A percentile compares a stretch with the other conserved stretches of the same genome.
These are phyloP conservation scores for Mystacornis crossleyi DNA, from an alignment of 2,113 vertebrate genomes.

Conservation along the genomic window DNA sequence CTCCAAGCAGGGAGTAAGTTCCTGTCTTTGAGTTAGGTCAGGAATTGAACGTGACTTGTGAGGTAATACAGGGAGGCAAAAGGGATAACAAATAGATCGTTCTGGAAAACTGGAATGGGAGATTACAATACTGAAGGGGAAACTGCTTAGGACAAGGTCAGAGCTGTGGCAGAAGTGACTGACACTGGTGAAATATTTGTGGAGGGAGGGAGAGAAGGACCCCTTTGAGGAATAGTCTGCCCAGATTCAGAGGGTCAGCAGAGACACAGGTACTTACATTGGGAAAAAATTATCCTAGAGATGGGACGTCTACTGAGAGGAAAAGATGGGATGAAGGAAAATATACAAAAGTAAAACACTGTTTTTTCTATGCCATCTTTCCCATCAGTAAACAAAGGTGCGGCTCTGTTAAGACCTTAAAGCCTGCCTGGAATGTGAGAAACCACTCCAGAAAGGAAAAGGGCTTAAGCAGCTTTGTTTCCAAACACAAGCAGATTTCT, in stretches of 20 bases:
- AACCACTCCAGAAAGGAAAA: not conserved
- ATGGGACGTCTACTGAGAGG: not conserved
- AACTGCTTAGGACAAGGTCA: not conserved
- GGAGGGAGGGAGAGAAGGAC: not conserved
- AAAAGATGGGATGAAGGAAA: not conserved
- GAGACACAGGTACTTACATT: not conserved
- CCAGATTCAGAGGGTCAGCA: not conserved
- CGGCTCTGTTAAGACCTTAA: not conserved
- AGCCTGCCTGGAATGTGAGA: not conserved
- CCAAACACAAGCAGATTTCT: not conserved
- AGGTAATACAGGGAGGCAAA: not conserved
- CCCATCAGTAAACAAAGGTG: not conserved
- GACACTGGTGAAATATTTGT: not conserved
- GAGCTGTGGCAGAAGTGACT: not conserved
- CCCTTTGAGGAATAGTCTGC: not conserved
- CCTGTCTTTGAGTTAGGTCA: not conserved
- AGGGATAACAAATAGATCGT: not conserved
- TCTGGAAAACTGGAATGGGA: not conserved
- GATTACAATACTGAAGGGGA: not conserved
- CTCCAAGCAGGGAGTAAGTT: not conserved
- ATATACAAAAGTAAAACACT: not conserved
- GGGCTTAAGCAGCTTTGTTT: not conserved
- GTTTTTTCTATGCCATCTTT: not conserved
- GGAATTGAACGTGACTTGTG: not conserved
- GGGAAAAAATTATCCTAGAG: not conserved